These are phyloP conservation scores for Syrphus vitripennis DNA, from an alignment of 2,888 invertebrate genomes.

Conservation along the genomic window DNA sequence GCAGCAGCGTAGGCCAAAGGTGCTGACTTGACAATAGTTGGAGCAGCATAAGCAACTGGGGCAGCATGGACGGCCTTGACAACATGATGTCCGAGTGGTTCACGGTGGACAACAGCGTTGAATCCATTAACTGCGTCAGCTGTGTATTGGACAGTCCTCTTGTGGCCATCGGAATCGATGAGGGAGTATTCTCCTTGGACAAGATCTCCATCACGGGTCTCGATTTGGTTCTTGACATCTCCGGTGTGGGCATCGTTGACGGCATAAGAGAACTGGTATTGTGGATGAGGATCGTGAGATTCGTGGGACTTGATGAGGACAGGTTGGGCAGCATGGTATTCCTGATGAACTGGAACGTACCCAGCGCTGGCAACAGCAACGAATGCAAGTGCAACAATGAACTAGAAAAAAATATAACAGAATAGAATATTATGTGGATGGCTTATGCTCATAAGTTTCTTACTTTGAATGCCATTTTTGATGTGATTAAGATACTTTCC, in stretches of 20 bases:
- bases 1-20: slow-evolving; percentile 26
- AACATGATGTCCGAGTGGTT: slow-evolving; percentile 34
- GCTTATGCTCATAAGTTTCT: not conserved
- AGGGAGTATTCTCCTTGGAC: slow-evolving; percentile 79
- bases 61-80: slow-evolving; percentile 6
- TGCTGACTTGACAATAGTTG: slow-evolving; percentile 36
- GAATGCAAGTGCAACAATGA: slow-evolving; percentile 74
- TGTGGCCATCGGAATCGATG: slow-evolving; percentile 78
- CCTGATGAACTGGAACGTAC: slow-evolving; percentile 32
- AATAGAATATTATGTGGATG: not conserved
- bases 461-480: slow-evolving; percentile 8
- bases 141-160: slow-evolving; percentile 75
- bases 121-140: slow-evolving; percentile 74
- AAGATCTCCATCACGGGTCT: slow-evolving; percentile 78
- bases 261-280: slow-evolving; percentile 78
- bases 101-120: slow-evolving; percentile 73
- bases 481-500: not conserved
- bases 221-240: slow-evolving; percentile 79
- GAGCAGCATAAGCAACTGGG: slow-evolving; percentile 40
- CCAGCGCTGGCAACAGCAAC: slow-evolving; percentile 75
- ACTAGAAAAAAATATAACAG: slow-evolving; percentile 51
- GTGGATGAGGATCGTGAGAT: slow-evolving; percentile 78
- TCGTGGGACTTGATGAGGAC: slow-evolving; percentile 75
- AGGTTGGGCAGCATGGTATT: slow-evolving; percentile 72
- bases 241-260: slow-evolving; percentile 78